Evolutionary conservation across 2,113 vertebrate genomes (phyloP).

Genomic region (Tachysurus vachellii): DNA sequence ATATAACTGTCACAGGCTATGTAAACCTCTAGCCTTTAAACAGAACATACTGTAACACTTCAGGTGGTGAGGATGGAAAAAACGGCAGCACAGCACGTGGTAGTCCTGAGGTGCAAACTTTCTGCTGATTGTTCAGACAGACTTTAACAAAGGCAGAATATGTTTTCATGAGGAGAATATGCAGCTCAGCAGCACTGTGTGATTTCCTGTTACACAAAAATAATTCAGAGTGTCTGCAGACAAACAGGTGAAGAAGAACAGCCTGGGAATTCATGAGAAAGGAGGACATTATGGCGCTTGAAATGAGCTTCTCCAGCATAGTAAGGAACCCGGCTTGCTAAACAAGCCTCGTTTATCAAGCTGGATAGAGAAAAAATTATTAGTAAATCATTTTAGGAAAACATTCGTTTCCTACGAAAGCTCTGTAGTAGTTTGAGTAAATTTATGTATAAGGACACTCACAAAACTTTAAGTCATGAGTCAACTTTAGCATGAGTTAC

Average conservation of each 20-base stretch:
- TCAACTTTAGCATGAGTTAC: not conserved
- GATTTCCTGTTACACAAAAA: not conserved
- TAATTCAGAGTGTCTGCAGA: not conserved
- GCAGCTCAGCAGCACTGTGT: not conserved
- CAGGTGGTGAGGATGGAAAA: conserved; percentile 2
- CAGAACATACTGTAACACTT: not conserved
- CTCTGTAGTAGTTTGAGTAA: not conserved
- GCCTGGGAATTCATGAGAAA: not conserved
- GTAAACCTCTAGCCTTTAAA: not conserved
- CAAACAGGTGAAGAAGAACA: not conserved
- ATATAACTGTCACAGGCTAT: not conserved
- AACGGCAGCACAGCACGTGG: not conserved
- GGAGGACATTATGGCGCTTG: not conserved
- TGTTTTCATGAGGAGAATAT: not conserved
- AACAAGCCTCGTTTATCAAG: not conserved
- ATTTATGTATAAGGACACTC: not conserved
- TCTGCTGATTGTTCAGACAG: not conserved
- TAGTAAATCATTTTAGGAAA: not conserved
- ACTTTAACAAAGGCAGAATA: conserved; percentile 9
- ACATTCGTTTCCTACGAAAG: not conserved
- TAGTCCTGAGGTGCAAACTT: not conserved
- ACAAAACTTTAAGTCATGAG: not conserved
- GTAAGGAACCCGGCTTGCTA: not conserved
- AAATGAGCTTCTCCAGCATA: not conserved
- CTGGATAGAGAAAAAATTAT: not conserved